Percentiles rank a stretch among this genome's conserved stretches.
Conservation (phyloP, 2,113 vertebrate genomes). For the Tachysurus vachellii region DNA sequence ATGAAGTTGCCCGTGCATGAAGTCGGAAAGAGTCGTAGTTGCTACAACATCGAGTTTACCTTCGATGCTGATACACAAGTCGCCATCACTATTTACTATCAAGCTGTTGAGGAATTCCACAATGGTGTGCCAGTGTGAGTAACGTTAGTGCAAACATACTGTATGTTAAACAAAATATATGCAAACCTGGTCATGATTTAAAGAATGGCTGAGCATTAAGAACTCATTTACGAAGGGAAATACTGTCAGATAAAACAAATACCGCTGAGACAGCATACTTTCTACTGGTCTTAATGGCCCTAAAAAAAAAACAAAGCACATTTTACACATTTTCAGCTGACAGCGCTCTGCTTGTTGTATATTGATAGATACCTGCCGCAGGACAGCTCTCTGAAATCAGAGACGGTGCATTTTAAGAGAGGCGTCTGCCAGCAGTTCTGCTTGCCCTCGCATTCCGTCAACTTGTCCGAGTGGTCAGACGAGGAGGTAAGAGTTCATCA, state of each 20-base stretch:
- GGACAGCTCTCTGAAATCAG: constrained; percentile 89
- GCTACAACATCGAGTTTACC: constrained; percentile 96
- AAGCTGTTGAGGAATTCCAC: constrained; percentile 94
- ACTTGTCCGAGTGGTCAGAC: constrained; percentile 92
- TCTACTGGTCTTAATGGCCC: not conserved
- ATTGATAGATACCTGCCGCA: constrained; percentile 85
- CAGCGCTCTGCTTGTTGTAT: not conserved
- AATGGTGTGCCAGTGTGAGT: constrained; percentile 89
- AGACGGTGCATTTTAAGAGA: constrained; percentile 90
- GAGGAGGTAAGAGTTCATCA: constrained; percentile 81
- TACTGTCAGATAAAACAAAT: not conserved
- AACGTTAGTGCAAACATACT: not conserved
- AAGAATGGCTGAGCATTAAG: not conserved
- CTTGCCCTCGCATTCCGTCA: constrained; percentile 91
- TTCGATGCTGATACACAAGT: constrained; percentile 92
- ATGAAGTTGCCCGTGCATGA: constrained; percentile 85
- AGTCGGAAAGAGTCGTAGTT: constrained; percentile 75
- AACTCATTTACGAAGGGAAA: not conserved
- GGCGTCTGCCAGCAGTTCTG: constrained; percentile 97
- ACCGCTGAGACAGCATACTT: not conserved
- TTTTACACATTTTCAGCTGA: not conserved
- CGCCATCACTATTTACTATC: constrained; percentile 97
- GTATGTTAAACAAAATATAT: not conserved
- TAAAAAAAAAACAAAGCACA: not conserved
- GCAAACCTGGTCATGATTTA: not conserved